Percentiles rank a stretch among this genome's conserved stretches.
These are phyloP conservation scores for Aselliscus stoliczkanus DNA, from an alignment of 2,797 vertebrate species.

Conservation along the genomic window DNA sequence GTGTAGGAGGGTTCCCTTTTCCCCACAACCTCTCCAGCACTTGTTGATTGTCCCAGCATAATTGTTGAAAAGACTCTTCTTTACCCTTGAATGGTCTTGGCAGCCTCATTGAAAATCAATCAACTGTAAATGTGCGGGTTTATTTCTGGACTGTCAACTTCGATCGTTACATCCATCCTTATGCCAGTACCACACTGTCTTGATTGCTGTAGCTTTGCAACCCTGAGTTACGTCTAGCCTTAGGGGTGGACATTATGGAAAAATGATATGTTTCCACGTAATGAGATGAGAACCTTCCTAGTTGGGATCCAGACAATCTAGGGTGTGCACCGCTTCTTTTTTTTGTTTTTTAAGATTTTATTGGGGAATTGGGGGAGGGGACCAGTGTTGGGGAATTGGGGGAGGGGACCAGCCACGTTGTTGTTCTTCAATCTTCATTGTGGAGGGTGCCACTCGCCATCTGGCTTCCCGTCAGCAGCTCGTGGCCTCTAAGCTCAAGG, in stretches of 20 bases:
- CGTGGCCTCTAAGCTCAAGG: too few relatives aligned
- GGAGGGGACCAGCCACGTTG: too few relatives aligned
- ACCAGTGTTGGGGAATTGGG: too few relatives aligned
- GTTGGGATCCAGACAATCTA: accelerated
- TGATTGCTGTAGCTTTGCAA: background rate
- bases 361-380: too few relatives aligned
- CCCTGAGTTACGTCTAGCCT: background rate
- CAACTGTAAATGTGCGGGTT: background rate
- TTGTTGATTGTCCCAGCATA: background rate
- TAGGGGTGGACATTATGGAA: background rate
- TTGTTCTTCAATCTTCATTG: too few relatives aligned
- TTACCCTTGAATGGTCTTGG: background rate
- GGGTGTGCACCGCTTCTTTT: background rate
- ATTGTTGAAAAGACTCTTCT: background rate
- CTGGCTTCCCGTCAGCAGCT: too few relatives aligned
- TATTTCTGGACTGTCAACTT: background rate
- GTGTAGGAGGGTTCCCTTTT: too few relatives aligned
- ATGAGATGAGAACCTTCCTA: background rate
- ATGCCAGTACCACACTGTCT: background rate
- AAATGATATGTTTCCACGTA: background rate
- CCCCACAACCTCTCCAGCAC: too few relatives aligned
- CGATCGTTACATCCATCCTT: too few relatives aligned
- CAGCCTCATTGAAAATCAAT: background rate
- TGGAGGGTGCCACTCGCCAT: too few relatives aligned
- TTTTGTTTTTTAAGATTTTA: too few relatives aligned